Evolutionary conservation across 2,797 vertebrate species (phyloP), one percentile per base, ranked within the genome.

Genomic region (Peromyscus nudipes): DNA sequence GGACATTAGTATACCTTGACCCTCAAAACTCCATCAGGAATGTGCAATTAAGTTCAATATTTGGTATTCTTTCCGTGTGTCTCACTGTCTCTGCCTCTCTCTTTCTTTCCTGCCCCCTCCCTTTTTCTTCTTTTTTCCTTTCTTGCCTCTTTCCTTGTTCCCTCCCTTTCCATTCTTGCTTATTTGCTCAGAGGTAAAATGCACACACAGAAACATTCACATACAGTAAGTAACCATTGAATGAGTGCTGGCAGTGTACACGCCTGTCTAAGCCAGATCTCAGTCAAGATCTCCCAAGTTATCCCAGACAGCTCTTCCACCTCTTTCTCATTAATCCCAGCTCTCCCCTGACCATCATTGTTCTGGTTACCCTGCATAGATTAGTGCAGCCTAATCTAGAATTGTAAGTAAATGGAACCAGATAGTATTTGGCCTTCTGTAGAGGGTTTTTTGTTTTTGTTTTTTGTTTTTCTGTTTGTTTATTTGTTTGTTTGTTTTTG

Each of bases 381-480:
- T 82, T 57, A 73, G 31, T 89, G 92, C 71, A 79, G 52, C 23
- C n/a, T 80, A 55, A 87, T 46, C 6, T 43, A 43, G 55, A 84
- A 71, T 94, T 77, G 64, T 40, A 65, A 84, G 49, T 62, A 64
- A 94, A 90, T 57, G 29, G 23, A 91, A 71, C n/a, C 29, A 62
- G 31, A 73, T 0, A 25, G 27, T 71, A 82, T 17, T 25, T 25
- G 40, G 11, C n/a, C 34, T 96, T 71, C 57, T 88, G 37, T 23
- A 6, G 34, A 75, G 31, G 46, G 27, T 57, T 27, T 55, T 60
- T 14, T 8, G 52, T 52, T 55, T 52, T 16, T 52, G 3, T 52
- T 52, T 52, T 52, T 52, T 11, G 10, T 52, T 52, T 52, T 52
- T 52, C 16, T 52, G 52, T 52, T 52, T 52, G 12, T 14, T 14